A percentile compares a stretch with the other conserved stretches of the same genome.
Conservation (phyloP, 2,888 invertebrate genomes). For the Brachylomia viminalis region DNA sequence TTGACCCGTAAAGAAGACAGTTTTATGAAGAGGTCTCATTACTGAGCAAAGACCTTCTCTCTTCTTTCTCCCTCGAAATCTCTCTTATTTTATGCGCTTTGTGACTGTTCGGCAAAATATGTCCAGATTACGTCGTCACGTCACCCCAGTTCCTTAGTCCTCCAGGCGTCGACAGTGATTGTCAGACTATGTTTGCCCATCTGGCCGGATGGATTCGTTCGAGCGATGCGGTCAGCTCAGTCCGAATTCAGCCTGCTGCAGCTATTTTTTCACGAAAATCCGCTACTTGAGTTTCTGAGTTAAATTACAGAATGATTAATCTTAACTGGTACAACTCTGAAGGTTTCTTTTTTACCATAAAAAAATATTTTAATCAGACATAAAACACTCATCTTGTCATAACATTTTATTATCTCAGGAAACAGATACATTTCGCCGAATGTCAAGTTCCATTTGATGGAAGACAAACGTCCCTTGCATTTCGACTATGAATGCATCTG, state of each 20-base stretch:
- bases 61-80: neutral
- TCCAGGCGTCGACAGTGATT: neutral
- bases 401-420: constrained; percentile 15
- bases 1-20: neutral
- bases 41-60: too few relatives aligned
- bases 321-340: neutral
- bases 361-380: neutral
- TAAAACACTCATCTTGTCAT: constrained; percentile 9
- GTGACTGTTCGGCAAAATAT: neutral
- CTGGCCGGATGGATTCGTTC: neutral
- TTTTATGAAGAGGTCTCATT: neutral
- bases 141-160: neutral
- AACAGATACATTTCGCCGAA: neutral
- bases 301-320: neutral
- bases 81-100: neutral
- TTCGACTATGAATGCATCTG: constrained; percentile 22
- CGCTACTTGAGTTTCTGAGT: neutral
- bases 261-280: neutral
- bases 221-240: neutral
- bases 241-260: neutral
- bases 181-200: neutral
- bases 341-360: neutral
- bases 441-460: constrained; percentile 43
- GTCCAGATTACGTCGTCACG: neutral
- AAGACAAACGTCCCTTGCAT: neutral